phyloP scores from a whole-genome alignment of 1,140 invertebrate genomes.

The Lepidurus packardi region DNA sequence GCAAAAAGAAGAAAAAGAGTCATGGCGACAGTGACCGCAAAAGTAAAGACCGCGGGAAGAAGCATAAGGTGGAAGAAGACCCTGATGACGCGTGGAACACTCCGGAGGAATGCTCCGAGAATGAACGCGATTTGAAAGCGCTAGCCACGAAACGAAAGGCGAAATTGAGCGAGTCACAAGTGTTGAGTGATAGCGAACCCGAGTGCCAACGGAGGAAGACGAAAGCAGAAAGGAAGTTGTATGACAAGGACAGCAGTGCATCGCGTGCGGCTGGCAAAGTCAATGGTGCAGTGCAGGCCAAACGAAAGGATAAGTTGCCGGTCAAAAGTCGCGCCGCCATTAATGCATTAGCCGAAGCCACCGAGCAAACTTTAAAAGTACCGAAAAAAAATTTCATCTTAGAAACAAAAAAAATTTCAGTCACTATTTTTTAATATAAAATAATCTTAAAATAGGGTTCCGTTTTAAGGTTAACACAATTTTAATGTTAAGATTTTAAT shows the following conservation, averaged over 20 bases:
- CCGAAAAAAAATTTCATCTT: not conserved
- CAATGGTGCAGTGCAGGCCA: constrained; percentile 34
- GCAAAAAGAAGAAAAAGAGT: constrained; percentile 44
- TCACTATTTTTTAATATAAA: not conserved
- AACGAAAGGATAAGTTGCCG: constrained; percentile 42
- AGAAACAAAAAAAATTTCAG: not conserved
- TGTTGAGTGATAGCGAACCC: not conserved
- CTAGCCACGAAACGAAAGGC: constrained; percentile 31
- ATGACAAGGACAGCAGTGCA: constrained; percentile 41
- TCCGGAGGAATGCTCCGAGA: constrained; percentile 36
- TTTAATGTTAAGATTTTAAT: no score
- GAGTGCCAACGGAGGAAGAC: constrained; percentile 36
- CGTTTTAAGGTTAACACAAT: no score
- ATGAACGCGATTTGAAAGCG: constrained; percentile 45
- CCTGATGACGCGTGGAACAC: constrained; percentile 37
- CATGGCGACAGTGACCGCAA: constrained; percentile 45
- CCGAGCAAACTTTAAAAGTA: constrained; percentile 72
- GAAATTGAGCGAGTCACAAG: constrained; percentile 5
- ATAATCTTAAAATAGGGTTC: no score
- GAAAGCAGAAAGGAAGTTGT: constrained; percentile 42
- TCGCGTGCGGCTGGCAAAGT: constrained; percentile 32
- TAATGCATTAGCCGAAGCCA: constrained; percentile 67
- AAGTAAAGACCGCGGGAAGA: constrained; percentile 43
- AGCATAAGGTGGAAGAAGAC: constrained; percentile 46
- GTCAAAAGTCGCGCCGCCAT: constrained; percentile 56